Base-by-base conservation (phyloP, 2,888 invertebrate genomes). In the Anoplius nigerrimus region DNA sequence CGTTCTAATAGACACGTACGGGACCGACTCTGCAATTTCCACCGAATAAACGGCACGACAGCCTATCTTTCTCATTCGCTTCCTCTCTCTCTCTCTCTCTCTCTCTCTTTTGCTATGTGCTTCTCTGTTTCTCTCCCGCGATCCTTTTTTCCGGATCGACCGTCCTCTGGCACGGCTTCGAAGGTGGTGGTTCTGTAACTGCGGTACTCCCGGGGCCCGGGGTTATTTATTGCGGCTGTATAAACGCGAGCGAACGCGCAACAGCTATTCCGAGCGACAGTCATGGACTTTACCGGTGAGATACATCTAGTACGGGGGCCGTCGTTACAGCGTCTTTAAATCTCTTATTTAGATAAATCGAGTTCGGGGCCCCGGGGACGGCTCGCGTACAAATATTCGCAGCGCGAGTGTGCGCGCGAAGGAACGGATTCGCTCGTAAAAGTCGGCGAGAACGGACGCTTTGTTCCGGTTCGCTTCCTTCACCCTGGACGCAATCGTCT, bases 171-270 rank as follows among this genome's bases (percentile, higher is more conserved):
- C 34, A 2, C 15, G 54, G 46, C 43, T 42, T 2, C 46, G 54
- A 53, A 43, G 46, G 51, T 16, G 22, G 58, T 61, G 42, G 42
- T 53, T 63, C 48, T n/a, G 65, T 61, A 62, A 66, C 58, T 48
- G 55, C 55, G 61, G 42, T 43, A 8, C 57, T 43, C 27, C 20
- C 21, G 11, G 54, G 54, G 34, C 45, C 48, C 8, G 2, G 57
- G 22, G 72, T 76, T 76, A 82, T 80, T 81, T 82, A 82, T 80
- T 70, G 75, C 72, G 63, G 58, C 21, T 24, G 70, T 68, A 72
- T 75, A 72, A 72, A 75, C 48, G 65, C 72, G 72, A 46, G 53
- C 66, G 34, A 34, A 34, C 62, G 69, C 55, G 73, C 71, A 55
- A 71, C 73, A 54, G 73, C 74, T 66, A 76, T 69, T 68, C 69